Base-by-base conservation (phyloP, 2,888 invertebrate genomes). In the Sinelater perroti region DNA sequence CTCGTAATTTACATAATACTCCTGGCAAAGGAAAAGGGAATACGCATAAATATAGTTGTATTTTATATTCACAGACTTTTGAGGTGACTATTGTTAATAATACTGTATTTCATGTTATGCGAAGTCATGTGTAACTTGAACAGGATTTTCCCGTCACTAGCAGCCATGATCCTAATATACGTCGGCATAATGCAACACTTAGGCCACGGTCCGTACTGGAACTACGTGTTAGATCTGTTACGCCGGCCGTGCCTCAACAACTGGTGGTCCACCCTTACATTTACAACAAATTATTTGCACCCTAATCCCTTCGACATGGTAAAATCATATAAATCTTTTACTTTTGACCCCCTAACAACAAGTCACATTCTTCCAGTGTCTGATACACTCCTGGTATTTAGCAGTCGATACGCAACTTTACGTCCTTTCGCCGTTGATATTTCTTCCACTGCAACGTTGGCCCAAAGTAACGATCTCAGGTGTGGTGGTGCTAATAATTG, bases 1-100 rank as follows among this genome's bases (percentile, higher is more conserved):
- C 72, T 88, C 1, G 79, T 82, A 52, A 79, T 84, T 1, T 83
- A 81, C 56, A 62, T 74, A 1, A 74, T 79, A 54, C 58, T 80
- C 3, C 78, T 77, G 65, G 63, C 72, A 42, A 67, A 67, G 52
- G 62, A 68, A 31, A 72, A 66, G 20, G 67, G 69, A 2, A 66
- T 65, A 10, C 60, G 52, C 2, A 70, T 78, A n/a, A 76, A 77
- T 47, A 50, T 76, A 14, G 53, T 73, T 3, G 61, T 69, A 35
- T 73, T 72, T 49, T 78, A 78, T 52, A 35, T 77, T 5, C 64
- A 58, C 31, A 45, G 64, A 44, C 30, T 62, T 11, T 46, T 60
- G 40, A 52, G 56, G 44, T 59, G 24, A 42, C 33, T 26, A 50
- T n/a, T n/a, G n/a, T n/a, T n/a, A n/a, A n/a, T n/a, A n/a, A n/a